Percentiles rank a stretch among this genome's conserved stretches.
Conservation (phyloP, 2,888 invertebrate genomes). For the Eristalis pertinax region DNA sequence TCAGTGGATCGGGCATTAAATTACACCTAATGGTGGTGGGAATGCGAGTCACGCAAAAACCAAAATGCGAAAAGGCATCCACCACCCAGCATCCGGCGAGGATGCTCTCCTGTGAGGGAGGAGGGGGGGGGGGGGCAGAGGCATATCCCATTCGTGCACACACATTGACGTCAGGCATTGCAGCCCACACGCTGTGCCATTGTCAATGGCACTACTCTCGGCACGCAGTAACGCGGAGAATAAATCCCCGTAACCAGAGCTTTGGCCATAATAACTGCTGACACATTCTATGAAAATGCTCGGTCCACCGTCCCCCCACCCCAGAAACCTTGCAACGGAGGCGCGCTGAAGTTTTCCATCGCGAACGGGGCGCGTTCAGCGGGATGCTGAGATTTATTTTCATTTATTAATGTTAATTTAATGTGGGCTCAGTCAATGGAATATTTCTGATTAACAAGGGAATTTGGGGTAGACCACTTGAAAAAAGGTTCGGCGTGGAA, state of each 20-base stretch:
- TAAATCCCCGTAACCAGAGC: background rate
- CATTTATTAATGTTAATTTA: background rate
- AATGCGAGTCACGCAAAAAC: conserved; percentile 38
- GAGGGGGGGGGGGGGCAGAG: no score
- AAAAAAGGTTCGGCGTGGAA: background rate
- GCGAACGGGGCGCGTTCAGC: background rate
- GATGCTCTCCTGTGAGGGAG: background rate
- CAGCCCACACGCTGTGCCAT: no score
- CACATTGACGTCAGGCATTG: background rate
- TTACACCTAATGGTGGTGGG: conserved; percentile 27
- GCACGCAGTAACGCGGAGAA: background rate
- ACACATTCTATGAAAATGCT: background rate
- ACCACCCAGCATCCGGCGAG: background rate
- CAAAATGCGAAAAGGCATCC: background rate
- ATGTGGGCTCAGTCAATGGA: background rate
- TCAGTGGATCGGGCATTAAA: conserved; percentile 11
- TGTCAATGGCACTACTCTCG: background rate
- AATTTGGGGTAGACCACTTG: background rate
- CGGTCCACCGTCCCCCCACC: background rate
- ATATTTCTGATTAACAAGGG: background rate
- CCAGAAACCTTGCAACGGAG: background rate
- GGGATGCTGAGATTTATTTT: background rate
- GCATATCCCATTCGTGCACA: background rate
- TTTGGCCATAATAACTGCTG: background rate
- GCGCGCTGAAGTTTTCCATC: background rate